Percentiles rank a stretch among this genome's conserved stretches.
Evolutionary conservation across 2,797 vertebrate species (phyloP).

Genomic region (Rousettus madagascariensis): DNA sequence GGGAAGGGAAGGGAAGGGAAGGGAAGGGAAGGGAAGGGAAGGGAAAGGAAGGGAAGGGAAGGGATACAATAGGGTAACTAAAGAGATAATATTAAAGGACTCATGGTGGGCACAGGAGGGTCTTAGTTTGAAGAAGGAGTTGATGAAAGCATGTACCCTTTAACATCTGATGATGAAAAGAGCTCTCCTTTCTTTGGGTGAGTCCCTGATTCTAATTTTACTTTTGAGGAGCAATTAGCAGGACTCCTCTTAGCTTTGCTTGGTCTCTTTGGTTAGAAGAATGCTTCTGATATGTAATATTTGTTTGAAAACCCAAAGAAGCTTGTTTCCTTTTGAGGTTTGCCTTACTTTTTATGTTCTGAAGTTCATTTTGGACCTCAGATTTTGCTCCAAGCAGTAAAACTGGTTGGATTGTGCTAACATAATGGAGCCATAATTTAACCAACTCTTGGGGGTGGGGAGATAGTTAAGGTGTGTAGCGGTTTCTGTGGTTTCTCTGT

Average conservation of each 20-base stretch:
- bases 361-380: constrained; percentile 79
- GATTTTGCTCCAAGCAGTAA: constrained; percentile 80
- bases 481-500: constrained; percentile 79
- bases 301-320: constrained; percentile 75
- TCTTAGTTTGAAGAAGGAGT: background rate
- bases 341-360: constrained; percentile 77
- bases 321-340: constrained; percentile 77
- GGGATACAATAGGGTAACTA: background rate
- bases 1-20: background rate
- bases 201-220: constrained; percentile 73
- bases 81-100: background rate
- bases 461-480: constrained; percentile 78
- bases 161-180: constrained; percentile 77
- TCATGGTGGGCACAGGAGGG: background rate
- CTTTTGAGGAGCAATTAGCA: constrained; percentile 74
- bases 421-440: constrained; percentile 76
- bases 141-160: constrained; percentile 72
- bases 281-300: constrained; percentile 81
- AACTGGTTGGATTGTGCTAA: constrained; percentile 69
- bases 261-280: constrained; percentile 67
- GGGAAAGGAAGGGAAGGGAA: background rate
- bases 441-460: constrained; percentile 75
- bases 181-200: constrained; percentile 51
- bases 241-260: constrained; percentile 58
- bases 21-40: background rate